Conservation (phyloP, 2,113 vertebrate genomes). For the Dromaius novaehollandiae region DNA sequence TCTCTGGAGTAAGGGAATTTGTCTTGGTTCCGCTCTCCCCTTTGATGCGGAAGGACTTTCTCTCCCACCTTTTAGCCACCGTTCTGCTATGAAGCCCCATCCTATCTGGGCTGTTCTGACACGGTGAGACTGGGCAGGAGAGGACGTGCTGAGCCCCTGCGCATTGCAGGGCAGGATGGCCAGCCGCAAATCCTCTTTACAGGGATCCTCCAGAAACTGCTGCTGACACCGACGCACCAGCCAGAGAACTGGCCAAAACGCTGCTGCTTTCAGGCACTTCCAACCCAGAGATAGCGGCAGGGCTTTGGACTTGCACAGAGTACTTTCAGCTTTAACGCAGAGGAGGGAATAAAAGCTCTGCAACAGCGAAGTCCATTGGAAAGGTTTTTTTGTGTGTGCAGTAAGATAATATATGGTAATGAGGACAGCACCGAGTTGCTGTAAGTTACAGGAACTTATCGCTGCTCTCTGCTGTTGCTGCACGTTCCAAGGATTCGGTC, state of each 20-base stretch:
- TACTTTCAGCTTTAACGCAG: not conserved
- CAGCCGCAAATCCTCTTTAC: not conserved
- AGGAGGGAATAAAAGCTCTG: slow-evolving; percentile 30
- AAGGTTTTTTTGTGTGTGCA: slow-evolving; percentile 45
- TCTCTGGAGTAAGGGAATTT: slow-evolving; percentile 27
- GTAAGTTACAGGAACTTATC: slow-evolving; percentile 72
- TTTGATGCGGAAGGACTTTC: slow-evolving; percentile 2
- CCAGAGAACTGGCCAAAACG: not conserved
- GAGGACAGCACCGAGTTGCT: slow-evolving; percentile 39
- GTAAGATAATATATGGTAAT: slow-evolving; percentile 73
- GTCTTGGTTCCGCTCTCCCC: slow-evolving; percentile 26
- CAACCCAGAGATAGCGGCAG: not conserved
- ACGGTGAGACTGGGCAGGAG: not conserved
- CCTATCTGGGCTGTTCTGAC: not conserved
- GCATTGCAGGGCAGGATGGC: not conserved
- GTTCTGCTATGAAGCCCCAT: not conserved
- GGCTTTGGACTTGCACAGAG: not conserved
- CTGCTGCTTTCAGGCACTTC: not conserved
- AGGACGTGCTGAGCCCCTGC: not conserved
- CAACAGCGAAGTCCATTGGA: not conserved
- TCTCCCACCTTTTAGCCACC: not conserved
- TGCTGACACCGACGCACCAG: not conserved
- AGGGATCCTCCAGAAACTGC: not conserved
- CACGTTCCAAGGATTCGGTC: slow-evolving; percentile 65
- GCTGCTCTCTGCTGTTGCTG: slow-evolving; percentile 65